Evolutionary conservation across 2,888 invertebrate species (phyloP).

Genomic region (Papilio gigon): DNA sequence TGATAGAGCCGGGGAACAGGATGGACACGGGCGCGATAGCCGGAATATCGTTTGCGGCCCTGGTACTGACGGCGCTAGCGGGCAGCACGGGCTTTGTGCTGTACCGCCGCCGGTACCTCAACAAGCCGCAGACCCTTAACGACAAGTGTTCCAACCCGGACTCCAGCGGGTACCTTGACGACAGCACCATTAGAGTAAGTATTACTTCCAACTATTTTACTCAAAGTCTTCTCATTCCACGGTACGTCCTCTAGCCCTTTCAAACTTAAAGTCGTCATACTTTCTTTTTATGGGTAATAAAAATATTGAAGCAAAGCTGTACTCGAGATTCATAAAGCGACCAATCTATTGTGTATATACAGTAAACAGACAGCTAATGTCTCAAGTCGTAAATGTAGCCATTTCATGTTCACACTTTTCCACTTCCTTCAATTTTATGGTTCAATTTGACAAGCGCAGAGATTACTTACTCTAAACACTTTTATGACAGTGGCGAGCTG

Average conservation of each 20-base stretch:
- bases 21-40: constrained; percentile 85
- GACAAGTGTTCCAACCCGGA: constrained; percentile 93
- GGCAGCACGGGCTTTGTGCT: constrained; percentile 86
- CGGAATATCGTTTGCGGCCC: constrained; percentile 86
- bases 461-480: constrained; percentile 1
- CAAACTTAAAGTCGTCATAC: too few species aligned
- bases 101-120: constrained; percentile 87
- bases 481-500: constrained; percentile 10
- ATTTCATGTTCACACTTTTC: constrained; percentile 11
- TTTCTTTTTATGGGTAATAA: too few species aligned
- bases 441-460: constrained; percentile 18
- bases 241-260: too few species aligned
- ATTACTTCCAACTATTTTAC: constrained; percentile 34
- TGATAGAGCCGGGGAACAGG: constrained; percentile 66
- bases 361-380: not conserved
- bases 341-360: too few species aligned
- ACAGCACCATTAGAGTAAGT: constrained; percentile 91
- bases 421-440: not conserved
- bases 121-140: constrained; percentile 91
- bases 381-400: constrained; percentile 6
- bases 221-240: not conserved
- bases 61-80: constrained; percentile 84
- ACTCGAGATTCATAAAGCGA: too few species aligned
- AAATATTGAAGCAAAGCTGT: too few species aligned
- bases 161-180: constrained; percentile 93